Percentiles rank a stretch among this genome's conserved stretches.
These are phyloP conservation scores for Diploptera punctata DNA, from an alignment of 2,888 invertebrate species.

Conservation along the genomic window DNA sequence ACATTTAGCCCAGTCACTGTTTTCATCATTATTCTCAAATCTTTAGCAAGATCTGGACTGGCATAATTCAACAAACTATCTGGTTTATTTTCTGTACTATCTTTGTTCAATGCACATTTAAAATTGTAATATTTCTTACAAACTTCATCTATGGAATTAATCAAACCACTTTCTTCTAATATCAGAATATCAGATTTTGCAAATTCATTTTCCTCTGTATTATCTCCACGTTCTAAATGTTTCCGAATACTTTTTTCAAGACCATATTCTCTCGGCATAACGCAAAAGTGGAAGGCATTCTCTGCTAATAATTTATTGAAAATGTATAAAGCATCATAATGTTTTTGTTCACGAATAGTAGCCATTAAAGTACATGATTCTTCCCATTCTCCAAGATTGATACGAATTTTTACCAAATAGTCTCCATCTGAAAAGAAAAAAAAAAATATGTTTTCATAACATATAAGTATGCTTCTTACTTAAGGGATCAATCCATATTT, in stretches of 20 bases:
- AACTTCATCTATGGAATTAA: background rate
- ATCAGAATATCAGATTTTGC: background rate
- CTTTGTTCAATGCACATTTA: background rate
- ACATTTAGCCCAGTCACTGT: too few species aligned
- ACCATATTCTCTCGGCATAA: background rate
- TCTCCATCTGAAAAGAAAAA: background rate
- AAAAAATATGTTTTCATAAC: too few species aligned
- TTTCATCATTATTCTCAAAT: background rate
- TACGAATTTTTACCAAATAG: background rate
- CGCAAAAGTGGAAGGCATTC: constrained; percentile 8
- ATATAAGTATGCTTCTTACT: too few species aligned
- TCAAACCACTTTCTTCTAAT: background rate
- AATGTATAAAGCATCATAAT: constrained; percentile 6
- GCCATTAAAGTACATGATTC: background rate
- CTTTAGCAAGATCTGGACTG: background rate
- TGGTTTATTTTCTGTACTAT: background rate
- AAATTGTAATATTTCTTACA: background rate
- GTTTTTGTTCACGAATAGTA: background rate
- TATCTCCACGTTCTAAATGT: background rate
- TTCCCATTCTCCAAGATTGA: background rate
- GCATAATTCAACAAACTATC: background rate
- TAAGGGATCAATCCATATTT: too few species aligned
- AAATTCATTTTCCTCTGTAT: background rate
- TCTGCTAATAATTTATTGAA: background rate
- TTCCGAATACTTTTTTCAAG: background rate